Conservation (phyloP, 2,888 invertebrate species). For the Cheilosia urbana region DNA sequence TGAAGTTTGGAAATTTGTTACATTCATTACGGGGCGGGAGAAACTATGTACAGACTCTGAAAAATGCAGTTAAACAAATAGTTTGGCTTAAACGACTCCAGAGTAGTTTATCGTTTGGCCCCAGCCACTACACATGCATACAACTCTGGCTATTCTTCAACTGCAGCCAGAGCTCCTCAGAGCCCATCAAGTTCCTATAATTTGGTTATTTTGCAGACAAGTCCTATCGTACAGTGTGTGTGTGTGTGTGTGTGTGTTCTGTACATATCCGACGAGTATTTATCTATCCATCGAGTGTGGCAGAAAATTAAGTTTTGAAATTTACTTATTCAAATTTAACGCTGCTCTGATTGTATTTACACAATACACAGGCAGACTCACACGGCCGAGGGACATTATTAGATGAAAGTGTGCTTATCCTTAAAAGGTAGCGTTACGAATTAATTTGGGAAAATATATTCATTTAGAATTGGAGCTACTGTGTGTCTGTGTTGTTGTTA, state of each 20-base stretch:
- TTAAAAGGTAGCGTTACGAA: slow-evolving; percentile 62
- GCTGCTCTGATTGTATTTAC: slow-evolving; percentile 33
- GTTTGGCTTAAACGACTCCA: slow-evolving; percentile 60
- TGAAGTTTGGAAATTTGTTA: slow-evolving; percentile 60
- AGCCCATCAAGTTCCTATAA: slow-evolving; percentile 53
- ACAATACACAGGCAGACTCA: not conserved
- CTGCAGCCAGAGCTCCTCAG: slow-evolving; percentile 12
- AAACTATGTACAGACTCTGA: slow-evolving; percentile 43
- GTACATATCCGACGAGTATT: slow-evolving; percentile 21
- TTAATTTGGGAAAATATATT: slow-evolving; percentile 64
- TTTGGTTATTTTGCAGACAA: slow-evolving; percentile 39
- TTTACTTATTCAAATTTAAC: slow-evolving; percentile 64
- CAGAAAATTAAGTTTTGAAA: slow-evolving; percentile 58
- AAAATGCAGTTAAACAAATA: slow-evolving; percentile 69
- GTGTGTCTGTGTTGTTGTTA: slow-evolving; percentile 5
- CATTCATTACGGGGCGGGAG: slow-evolving; percentile 49
- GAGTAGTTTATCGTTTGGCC: slow-evolving; percentile 57
- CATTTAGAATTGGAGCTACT: slow-evolving; percentile 28
- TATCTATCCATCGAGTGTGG: slow-evolving; percentile 46
- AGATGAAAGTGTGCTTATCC: slow-evolving; percentile 40
- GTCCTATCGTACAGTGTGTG: not conserved
- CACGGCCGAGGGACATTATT: not conserved
- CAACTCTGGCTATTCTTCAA: slow-evolving; percentile 12
- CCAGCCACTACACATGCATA: not conserved
- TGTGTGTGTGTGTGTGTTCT: slow-evolving; percentile 6